Conservation (phyloP, 2,113 vertebrate species). For the Desmodus rotundus region DNA sequence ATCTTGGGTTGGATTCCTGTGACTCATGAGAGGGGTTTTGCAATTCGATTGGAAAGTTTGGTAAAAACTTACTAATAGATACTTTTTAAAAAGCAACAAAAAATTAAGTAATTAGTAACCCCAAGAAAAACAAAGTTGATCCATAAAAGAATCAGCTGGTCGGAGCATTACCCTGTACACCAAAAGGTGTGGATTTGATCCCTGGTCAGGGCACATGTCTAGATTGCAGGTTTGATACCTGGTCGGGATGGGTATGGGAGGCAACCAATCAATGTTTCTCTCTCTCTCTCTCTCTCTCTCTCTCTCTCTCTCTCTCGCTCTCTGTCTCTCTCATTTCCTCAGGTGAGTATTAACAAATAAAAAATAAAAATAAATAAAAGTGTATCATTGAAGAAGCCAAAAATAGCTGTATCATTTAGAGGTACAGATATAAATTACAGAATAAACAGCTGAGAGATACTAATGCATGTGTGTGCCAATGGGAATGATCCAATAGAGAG, state of each 20-base stretch:
- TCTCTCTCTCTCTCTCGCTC: too few species aligned
- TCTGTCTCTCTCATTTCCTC: too few species aligned
- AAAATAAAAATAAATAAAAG: background rate
- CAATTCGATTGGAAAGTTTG: background rate
- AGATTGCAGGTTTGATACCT: too few species aligned
- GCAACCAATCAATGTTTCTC: too few species aligned
- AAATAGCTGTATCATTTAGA: conserved; percentile 33
- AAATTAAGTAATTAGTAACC: background rate
- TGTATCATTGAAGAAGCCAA: conserved; percentile 31
- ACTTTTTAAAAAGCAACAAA: background rate
- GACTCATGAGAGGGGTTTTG: background rate
- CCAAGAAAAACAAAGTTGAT: background rate
- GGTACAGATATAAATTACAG: background rate
- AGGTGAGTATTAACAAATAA: background rate
- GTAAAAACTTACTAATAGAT: background rate
- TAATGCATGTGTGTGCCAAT: background rate
- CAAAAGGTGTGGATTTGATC: too few species aligned
- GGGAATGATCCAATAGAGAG: background rate
- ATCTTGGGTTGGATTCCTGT: background rate
- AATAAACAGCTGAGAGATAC: background rate
- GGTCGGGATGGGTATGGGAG: too few species aligned
- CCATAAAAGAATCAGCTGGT: background rate
- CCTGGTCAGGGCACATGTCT: too few species aligned
- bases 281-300: too few species aligned
- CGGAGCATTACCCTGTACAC: too few species aligned